A percentile compares a stretch with the other conserved stretches of the same genome.
Evolutionary conservation across 2,888 invertebrate genomes (phyloP).

Genomic region (Steinernema scapterisci): DNA sequence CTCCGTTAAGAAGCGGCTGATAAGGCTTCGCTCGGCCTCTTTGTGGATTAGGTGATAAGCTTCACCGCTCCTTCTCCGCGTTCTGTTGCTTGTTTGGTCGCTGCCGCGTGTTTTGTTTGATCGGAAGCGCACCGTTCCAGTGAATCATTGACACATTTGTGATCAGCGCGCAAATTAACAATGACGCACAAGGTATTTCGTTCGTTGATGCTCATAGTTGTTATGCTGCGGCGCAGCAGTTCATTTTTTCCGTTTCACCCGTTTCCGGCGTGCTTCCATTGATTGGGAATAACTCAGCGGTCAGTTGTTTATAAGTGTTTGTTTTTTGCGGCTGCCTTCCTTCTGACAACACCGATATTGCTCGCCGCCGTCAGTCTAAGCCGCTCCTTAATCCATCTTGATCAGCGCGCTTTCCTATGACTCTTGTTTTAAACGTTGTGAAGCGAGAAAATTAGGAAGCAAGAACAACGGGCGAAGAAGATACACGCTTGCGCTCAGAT

Average conservation of each 20-base stretch:
- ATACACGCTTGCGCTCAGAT: background rate
- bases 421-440: background rate
- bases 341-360: too few relatives aligned
- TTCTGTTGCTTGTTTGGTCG: background rate
- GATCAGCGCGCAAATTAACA: background rate
- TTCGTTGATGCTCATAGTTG: too few relatives aligned
- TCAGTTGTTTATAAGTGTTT: background rate
- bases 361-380: too few relatives aligned
- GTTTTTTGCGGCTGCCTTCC: too few relatives aligned
- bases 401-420: background rate
- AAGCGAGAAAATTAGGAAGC: background rate
- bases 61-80: background rate
- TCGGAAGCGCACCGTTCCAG: background rate
- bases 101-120: background rate
- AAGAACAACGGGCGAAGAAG: background rate
- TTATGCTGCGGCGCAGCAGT: too few relatives aligned
- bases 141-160: background rate
- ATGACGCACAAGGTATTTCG: too few relatives aligned
- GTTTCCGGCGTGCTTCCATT: background rate
- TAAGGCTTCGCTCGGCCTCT: slow-evolving; percentile 18
- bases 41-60: background rate
- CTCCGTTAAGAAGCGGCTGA: background rate
- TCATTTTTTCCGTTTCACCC: background rate
- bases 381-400: too few relatives aligned
- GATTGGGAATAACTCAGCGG: background rate